Evolutionary conservation across 1,140 invertebrate genomes (phyloP).

Genomic region (Hermatobates lingyangjiaoensis): DNA sequence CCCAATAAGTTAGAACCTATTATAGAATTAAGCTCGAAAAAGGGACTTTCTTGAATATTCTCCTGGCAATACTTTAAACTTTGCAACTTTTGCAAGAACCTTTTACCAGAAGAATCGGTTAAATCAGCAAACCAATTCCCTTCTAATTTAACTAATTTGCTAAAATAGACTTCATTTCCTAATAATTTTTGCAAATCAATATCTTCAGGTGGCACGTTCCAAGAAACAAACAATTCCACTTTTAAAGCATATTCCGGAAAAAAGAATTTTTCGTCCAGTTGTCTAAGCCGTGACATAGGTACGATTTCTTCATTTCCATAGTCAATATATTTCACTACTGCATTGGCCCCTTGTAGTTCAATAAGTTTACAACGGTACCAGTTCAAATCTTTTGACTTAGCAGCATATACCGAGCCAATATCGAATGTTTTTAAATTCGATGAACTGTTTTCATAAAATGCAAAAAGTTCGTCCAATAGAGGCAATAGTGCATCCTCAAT

Average conservation of each 20-base stretch:
- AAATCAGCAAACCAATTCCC: constrained; percentile 18
- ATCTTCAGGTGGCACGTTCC: constrained; percentile 22
- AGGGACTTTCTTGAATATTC: neutral
- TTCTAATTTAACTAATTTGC: constrained; percentile 22
- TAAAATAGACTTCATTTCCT: constrained; percentile 18
- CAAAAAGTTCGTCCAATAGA: constrained; percentile 31
- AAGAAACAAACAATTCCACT: constrained; percentile 22
- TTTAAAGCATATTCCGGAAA: constrained; percentile 31
- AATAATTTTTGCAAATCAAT: constrained; percentile 18
- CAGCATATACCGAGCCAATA: constrained; percentile 32
- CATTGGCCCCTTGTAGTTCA: neutral
- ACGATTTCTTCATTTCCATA: constrained; percentile 30
- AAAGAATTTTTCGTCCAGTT: constrained; percentile 32
- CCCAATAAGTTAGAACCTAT: constrained; percentile 5
- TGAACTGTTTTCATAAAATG: constrained; percentile 32
- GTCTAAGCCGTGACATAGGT: constrained; percentile 12
- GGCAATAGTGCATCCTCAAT: constrained; percentile 23
- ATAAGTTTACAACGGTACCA: constrained; percentile 26
- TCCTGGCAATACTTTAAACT: neutral
- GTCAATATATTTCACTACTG: constrained; percentile 28
- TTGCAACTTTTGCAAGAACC: constrained; percentile 3
- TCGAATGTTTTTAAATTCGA: constrained; percentile 17
- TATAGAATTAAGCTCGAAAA: constrained; percentile 1
- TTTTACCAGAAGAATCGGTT: neutral
- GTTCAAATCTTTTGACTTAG: constrained; percentile 34